phyloP scores from a whole-genome alignment of 2,113 vertebrate genomes.

The Hoplias malabaricus region DNA sequence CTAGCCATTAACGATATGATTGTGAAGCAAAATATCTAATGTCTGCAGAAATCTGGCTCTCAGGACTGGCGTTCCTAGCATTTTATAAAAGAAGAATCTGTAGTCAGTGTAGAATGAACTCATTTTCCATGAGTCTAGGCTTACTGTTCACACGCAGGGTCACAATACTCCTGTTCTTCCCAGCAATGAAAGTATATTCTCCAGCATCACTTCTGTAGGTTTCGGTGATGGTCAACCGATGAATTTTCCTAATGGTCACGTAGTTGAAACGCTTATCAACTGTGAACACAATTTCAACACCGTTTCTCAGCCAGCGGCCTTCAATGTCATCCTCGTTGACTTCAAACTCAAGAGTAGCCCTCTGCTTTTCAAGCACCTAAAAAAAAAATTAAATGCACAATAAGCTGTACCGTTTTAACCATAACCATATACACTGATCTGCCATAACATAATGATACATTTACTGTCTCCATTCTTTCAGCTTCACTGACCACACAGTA shows the following conservation, averaged over 20 bases:
- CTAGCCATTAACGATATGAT: too few relatives aligned
- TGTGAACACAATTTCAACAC: slow-evolving; percentile 85
- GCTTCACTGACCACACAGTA: too few relatives aligned
- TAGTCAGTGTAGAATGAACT: too few relatives aligned
- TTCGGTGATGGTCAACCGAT: slow-evolving; percentile 84
- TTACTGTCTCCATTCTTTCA: too few relatives aligned
- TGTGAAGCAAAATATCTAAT: too few relatives aligned
- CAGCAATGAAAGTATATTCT: slow-evolving; percentile 86
- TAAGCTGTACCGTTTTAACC: background rate
- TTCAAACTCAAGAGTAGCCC: slow-evolving; percentile 86
- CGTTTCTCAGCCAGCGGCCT: slow-evolving; percentile 85
- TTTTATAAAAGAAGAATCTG: background rate
- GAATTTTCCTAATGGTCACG: slow-evolving; percentile 79
- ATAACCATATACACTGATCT: too few relatives aligned
- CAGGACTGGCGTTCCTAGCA: background rate
- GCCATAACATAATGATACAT: too few relatives aligned
- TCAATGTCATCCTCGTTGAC: slow-evolving; percentile 90
- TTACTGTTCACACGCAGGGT: slow-evolving; percentile 84
- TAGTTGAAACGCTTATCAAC: slow-evolving; percentile 82
- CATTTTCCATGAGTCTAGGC: too few relatives aligned
- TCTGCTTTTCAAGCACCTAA: slow-evolving; percentile 85
- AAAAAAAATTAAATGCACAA: background rate
- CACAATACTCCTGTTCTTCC: slow-evolving; percentile 82
- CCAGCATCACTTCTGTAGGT: slow-evolving; percentile 82
- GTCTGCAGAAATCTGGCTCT: background rate